A percentile compares a stretch with the other conserved stretches of the same genome.
Evolutionary conservation across 2,113 vertebrate genomes (phyloP).

Genomic region (Gallinago paraguaiae): DNA sequence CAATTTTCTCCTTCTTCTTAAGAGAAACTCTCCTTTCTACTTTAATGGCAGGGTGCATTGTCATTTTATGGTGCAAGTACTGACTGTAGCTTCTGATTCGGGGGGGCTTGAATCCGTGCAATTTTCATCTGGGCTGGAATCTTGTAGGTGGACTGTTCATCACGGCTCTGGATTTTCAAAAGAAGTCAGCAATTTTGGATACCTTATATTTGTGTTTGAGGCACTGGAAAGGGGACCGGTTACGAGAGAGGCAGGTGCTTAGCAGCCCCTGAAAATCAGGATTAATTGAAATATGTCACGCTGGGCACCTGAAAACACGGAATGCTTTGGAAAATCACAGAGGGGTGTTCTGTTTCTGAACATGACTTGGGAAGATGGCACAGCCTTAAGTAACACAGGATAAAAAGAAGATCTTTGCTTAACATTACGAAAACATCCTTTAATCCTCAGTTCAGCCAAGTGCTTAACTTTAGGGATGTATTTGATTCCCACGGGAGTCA

Average conservation of each 20-base stretch:
- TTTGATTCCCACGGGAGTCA: background rate
- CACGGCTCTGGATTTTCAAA: background rate
- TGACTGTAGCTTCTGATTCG: background rate
- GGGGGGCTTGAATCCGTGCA: background rate
- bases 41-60: slow-evolving; percentile 1
- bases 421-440: background rate
- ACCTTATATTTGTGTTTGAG: background rate
- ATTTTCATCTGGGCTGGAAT: background rate
- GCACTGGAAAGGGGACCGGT: background rate
- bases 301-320: background rate
- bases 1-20: background rate
- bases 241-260: background rate
- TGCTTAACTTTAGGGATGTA: background rate
- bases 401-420: background rate
- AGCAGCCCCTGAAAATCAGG: background rate
- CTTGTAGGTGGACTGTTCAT: background rate
- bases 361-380: background rate
- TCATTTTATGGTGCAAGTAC: background rate
- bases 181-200: background rate
- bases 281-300: background rate
- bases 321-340: background rate
- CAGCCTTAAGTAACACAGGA: background rate
- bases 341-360: background rate
- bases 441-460: background rate
- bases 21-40: background rate